phyloP scores from a whole-genome alignment of 2,888 invertebrate species.

The Helleia helle region DNA sequence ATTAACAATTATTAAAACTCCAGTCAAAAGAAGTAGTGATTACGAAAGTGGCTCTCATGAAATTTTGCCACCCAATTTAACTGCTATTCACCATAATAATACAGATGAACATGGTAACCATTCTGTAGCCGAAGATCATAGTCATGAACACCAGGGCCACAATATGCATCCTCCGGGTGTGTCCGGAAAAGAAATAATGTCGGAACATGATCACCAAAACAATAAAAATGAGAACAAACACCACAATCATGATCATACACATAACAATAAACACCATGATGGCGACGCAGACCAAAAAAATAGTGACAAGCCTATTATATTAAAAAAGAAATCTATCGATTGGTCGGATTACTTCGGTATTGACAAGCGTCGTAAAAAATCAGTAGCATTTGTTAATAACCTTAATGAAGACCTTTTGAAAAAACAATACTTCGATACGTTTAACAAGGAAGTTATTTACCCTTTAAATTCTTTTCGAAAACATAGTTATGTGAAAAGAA shows the following conservation, averaged over 20 bases:
- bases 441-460: constrained; percentile 58
- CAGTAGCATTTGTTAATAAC: constrained; percentile 43
- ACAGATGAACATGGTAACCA: constrained; percentile 36
- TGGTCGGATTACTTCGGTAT: constrained; percentile 93
- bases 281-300: constrained; percentile 27
- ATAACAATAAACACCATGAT: constrained; percentile 24
- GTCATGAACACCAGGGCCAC: constrained; percentile 44
- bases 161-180: constrained; percentile 20
- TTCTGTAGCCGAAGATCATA: constrained; percentile 35
- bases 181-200: constrained; percentile 14
- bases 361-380: constrained; percentile 83
- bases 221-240: constrained; percentile 23
- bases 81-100: constrained; percentile 35
- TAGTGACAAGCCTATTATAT: constrained; percentile 60
- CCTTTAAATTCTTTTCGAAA: constrained; percentile 46
- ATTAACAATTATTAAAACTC: constrained; percentile 53
- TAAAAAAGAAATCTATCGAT: constrained; percentile 87
- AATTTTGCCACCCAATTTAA: constrained; percentile 49
- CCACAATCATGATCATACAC: constrained; percentile 15
- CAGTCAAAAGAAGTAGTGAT: constrained; percentile 70
- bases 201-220: constrained; percentile 31
- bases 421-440: constrained; percentile 59
- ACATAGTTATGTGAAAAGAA: constrained; percentile 53
- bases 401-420: constrained; percentile 56
- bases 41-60: constrained; percentile 45